Base-by-base conservation (phyloP, 2,797 vertebrate genomes). In the Enteromius unitaeniatus region DNA sequence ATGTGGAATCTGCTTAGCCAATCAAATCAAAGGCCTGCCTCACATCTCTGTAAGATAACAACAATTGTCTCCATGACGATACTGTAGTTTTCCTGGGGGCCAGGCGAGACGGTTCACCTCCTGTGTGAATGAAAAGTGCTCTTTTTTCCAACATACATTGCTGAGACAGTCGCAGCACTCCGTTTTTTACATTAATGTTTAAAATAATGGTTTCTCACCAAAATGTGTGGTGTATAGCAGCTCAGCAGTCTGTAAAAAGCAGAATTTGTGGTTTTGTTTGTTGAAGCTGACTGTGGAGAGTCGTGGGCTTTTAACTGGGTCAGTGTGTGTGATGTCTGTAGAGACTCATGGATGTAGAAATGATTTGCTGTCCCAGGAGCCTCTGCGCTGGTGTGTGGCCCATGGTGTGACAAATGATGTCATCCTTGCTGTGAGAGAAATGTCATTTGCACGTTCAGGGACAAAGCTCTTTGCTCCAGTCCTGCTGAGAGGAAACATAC, bases 1-100 rank as follows among this genome's bases (percentile, higher is more conserved):
- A 70, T 84, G 84, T 85, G 13, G 88, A 87, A 90, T 83, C 49
- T 58, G 37, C 19, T 73, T 31, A 83, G 79, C 88, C 88, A 91
- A 88, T 91, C 55, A 86, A 84, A 89, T 76, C 37, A 77, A 60
- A 11, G 58, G n/a, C n/a, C 62, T 78, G 68, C 42, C 21, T 75
- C 68, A 47, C 78, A 74, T 65, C 77, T 79, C 69, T 58, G 40
- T 37, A 42, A 31, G 70, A 84, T 65, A 88, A 86, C 79, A 88
- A 75, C 78, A 34, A 73, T 83, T 34, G 62, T 91, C 84, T 79
- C 86, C 70, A 83, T 65, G 62, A 84, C 68, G 85, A 89, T 40
- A 60, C 17, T 37, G 72, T 80, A n/a, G 68, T 80, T 84, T 62
- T 86, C 62, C 85, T 68, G 47, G 74, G 81, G 77, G 49, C n/a